Conservation (phyloP, 2,797 vertebrate species). For the Cebuella pygmaea region DNA sequence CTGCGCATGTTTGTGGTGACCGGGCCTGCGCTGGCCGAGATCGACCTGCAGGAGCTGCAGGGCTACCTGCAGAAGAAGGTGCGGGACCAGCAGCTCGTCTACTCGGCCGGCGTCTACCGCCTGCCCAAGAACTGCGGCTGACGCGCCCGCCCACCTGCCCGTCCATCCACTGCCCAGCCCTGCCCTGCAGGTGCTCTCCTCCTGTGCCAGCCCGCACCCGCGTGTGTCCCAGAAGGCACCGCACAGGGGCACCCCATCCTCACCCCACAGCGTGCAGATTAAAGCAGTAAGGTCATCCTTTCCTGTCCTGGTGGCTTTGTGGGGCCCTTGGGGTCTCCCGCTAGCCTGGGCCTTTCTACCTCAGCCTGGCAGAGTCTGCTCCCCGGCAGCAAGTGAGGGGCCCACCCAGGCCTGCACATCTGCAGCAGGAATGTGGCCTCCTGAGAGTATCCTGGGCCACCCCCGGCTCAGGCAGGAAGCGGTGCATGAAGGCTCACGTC, state of each 20-base stretch:
- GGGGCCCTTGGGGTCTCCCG: too few relatives aligned
- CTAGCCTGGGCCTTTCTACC: accelerated
- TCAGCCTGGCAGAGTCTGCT: neutral
- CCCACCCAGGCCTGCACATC: neutral
- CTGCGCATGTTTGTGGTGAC: slow-evolving; percentile 98
- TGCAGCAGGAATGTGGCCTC: too few relatives aligned
- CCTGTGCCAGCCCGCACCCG: neutral
- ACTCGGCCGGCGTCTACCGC: slow-evolving; percentile 93
- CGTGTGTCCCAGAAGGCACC: neutral
- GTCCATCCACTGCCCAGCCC: accelerated
- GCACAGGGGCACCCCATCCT: neutral
- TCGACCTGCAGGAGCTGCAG: slow-evolving; percentile 96
- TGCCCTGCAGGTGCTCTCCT: neutral
- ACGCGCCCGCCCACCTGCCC: accelerated
- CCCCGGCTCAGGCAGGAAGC: neutral
- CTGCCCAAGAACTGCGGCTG: slow-evolving; percentile 91
- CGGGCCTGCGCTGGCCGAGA: slow-evolving; percentile 94
- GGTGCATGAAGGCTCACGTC: accelerated
- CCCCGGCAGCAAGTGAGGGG: too few relatives aligned
- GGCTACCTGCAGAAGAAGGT: slow-evolving; percentile 97
- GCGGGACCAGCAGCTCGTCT: slow-evolving; percentile 93
- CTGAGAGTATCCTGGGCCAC: accelerated
- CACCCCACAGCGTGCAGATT: neutral
- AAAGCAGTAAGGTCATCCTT: neutral
- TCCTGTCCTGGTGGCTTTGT: neutral